phyloP scores from a whole-genome alignment of 2,797 vertebrate genomes.

The Steatocranus sp. region DNA sequence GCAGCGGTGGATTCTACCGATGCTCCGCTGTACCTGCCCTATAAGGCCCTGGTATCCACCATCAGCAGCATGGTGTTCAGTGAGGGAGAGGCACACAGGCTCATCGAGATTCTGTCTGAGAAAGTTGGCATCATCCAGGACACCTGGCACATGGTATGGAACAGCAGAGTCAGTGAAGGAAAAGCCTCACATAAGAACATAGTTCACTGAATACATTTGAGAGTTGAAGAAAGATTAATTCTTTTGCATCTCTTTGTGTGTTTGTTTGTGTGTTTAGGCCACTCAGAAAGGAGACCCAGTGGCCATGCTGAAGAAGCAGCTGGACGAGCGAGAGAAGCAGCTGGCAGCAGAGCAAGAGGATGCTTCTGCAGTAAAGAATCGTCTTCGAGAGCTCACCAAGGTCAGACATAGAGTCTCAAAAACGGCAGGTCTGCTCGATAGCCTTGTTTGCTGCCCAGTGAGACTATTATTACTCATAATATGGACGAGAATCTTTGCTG shows the following conservation, averaged over 20 bases:
- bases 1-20: conserved; percentile 67
- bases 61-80: conserved; percentile 88
- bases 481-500: background rate
- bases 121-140: conserved; percentile 86
- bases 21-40: conserved; percentile 83
- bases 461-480: background rate
- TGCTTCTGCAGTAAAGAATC: conserved; percentile 77
- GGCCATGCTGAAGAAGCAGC: conserved; percentile 84
- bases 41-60: conserved; percentile 86
- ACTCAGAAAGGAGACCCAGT: conserved; percentile 91
- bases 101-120: conserved; percentile 91
- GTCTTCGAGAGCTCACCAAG: conserved; percentile 87
- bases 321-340: conserved; percentile 92
- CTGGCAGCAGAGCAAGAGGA: conserved; percentile 86
- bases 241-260: background rate
- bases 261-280: conserved; percentile 71
- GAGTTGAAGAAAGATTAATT: background rate
- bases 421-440: background rate
- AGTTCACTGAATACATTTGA: background rate
- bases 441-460: background rate
- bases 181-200: background rate
- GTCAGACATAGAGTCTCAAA: conserved; percentile 55
- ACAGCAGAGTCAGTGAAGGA: background rate
- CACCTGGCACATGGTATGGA: conserved; percentile 89
- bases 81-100: conserved; percentile 85